Conservation (phyloP, 2,113 vertebrate genomes). For the Anguilla rostrata region DNA sequence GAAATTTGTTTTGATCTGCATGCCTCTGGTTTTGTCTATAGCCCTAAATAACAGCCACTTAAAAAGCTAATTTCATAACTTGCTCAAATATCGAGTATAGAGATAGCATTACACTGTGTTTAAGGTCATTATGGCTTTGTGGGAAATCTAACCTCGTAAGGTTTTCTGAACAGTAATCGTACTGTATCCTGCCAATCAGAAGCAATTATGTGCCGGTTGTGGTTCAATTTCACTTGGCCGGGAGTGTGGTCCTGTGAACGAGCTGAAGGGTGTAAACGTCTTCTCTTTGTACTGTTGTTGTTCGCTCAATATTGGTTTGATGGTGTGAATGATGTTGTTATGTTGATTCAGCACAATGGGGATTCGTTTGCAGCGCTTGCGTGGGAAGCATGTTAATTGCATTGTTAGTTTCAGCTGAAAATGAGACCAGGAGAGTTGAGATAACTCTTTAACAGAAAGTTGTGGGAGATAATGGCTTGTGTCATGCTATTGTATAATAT, state of each 20-base stretch:
- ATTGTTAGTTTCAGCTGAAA: constrained; percentile 23
- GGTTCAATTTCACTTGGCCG: constrained; percentile 27
- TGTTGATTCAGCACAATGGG: constrained; percentile 16
- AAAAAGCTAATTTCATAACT: neutral
- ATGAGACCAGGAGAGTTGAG: neutral
- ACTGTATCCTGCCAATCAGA: constrained; percentile 27
- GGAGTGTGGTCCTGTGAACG: neutral
- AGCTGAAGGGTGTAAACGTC: constrained; percentile 12
- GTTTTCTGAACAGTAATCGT: constrained; percentile 24
- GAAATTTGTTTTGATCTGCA: neutral
- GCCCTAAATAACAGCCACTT: neutral
- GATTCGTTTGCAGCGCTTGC: constrained; percentile 3
- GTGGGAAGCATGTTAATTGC: constrained; percentile 1
- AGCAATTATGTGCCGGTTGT: constrained; percentile 18
- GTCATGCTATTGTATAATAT: neutral
- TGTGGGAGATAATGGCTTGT: neutral
- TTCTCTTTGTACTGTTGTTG: constrained; percentile 14
- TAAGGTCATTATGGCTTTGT: constrained; percentile 6
- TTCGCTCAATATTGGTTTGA: constrained; percentile 21
- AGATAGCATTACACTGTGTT: neutral
- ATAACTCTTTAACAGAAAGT: neutral
- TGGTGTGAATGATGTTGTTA: constrained; percentile 21
- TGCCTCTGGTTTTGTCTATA: neutral
- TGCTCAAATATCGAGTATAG: neutral
- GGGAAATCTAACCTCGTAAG: constrained; percentile 11